Evolutionary conservation across 2,888 invertebrate genomes (phyloP).

Genomic region (Myopa testacea): DNA sequence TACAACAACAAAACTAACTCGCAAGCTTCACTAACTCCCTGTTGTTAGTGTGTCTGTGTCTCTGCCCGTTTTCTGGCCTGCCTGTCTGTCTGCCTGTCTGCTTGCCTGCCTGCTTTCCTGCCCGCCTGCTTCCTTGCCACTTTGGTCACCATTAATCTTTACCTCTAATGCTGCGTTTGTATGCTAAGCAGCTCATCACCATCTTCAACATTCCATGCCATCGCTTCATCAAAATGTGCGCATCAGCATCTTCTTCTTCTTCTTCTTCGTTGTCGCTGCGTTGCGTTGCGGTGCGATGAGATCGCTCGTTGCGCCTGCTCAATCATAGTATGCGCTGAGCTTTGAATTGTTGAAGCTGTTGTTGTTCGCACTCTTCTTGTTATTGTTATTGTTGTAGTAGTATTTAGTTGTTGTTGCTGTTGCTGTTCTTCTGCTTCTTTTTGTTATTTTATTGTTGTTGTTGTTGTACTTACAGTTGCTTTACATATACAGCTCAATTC

Average conservation of each 20-base stretch:
- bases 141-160: slow-evolving; percentile 57
- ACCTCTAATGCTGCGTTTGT: slow-evolving; percentile 36
- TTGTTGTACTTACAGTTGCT: neutral
- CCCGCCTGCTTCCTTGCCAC: slow-evolving; percentile 18
- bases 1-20: slow-evolving; percentile 18
- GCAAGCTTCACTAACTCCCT: neutral
- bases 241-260: slow-evolving; percentile 13
- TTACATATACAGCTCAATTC: slow-evolving; percentile 35
- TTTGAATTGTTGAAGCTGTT: neutral
- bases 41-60: too few relatives aligned
- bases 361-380: neutral
- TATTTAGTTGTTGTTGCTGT: slow-evolving; percentile 15
- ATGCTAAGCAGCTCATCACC: slow-evolving; percentile 40
- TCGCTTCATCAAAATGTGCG: slow-evolving; percentile 27
- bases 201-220: slow-evolving; percentile 21
- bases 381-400: neutral
- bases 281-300: neutral
- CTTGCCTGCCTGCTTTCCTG: neutral
- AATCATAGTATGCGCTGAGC: neutral
- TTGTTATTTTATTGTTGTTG: slow-evolving; percentile 7
- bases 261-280: neutral
- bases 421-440: neutral
- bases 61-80: neutral
- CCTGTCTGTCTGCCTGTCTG: neutral
- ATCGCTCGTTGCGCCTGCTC: slow-evolving; percentile 28